Evolutionary conservation across 2,888 invertebrate genomes (phyloP).

Genomic region (Oegoconia quadripuncta): DNA sequence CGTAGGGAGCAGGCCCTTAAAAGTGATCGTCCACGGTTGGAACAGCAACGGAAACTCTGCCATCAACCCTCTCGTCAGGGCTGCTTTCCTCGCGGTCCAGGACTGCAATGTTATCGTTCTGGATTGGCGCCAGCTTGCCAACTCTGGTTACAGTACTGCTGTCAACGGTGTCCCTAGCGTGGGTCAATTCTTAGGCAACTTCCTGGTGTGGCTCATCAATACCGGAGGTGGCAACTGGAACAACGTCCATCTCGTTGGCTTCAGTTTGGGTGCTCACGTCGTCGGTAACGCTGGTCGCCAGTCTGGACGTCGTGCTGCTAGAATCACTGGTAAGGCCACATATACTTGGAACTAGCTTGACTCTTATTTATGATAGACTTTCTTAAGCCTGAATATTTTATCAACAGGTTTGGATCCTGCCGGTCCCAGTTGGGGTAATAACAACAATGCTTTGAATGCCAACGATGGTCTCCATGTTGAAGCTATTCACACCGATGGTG

Average conservation of each 20-base stretch:
- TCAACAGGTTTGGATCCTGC: conserved; percentile 54
- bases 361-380: neutral
- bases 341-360: neutral
- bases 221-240: conserved; percentile 53
- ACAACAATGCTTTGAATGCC: conserved; percentile 38
- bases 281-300: conserved; percentile 54
- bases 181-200: conserved; percentile 49
- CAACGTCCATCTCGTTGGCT: conserved; percentile 57
- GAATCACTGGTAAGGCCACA: conserved; percentile 47
- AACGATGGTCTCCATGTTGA: conserved; percentile 52
- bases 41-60: conserved; percentile 42
- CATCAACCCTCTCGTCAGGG: conserved; percentile 39
- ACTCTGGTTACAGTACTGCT: conserved; percentile 9
- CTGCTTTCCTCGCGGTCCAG: conserved; percentile 43
- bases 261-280: conserved; percentile 64
- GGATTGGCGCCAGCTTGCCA: conserved; percentile 54
- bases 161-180: conserved; percentile 41
- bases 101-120: conserved; percentile 63
- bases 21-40: conserved; percentile 60
- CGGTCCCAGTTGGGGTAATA: conserved; percentile 50
- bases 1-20: conserved; percentile 29
- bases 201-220: conserved; percentile 49
- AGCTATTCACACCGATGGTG: conserved; percentile 59
- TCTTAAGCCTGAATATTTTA: neutral
- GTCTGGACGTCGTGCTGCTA: conserved; percentile 32